Base-by-base conservation (phyloP, 2,797 vertebrate species). In the Chelmon rostratus region DNA sequence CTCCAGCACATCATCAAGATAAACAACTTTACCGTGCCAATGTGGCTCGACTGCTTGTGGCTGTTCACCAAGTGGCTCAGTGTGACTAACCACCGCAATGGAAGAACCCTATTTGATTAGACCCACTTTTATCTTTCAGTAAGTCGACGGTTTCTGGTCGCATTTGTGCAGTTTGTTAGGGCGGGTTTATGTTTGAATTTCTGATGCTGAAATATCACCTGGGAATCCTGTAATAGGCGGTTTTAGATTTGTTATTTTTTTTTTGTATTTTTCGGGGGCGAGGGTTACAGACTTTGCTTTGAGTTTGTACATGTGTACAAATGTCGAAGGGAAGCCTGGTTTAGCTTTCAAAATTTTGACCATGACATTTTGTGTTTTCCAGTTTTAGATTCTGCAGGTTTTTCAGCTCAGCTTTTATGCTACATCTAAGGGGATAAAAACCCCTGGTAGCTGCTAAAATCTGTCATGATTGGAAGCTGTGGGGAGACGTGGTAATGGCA, bases 111-210 rank as follows among this genome's bases (percentile, higher is more conserved):
- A 15, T 6, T 3, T 53, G 66, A 90, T 88, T 86, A 80, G 73
- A 42, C 33, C 59, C 58, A 66, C 73, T 75, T 83, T 85, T 65
- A 75, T 87, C 68, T 65, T 65, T 56, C 71, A 73, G 40, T 15
- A 5, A 13, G 40, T 42, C 40, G 2, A 42, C 40, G 46, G 44
- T 56, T 46, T 69, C n/a, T n/a, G 25, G 23, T 68, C 6, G 15
- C 18, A 46, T 18, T 46, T 6, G 19, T 15, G 18, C 18, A 46
- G 58, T 58, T 77, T 59, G 33, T 63, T 70, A 23, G 52, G 62
- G 31, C 73, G 56, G 21, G 44, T 56, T 78, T 47, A 12, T 46
- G 15, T 46, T 46, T 19, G 6, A 46, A 7, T 46, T 46, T 18
- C 44, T 6, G 44, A 46, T 46, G 44, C 18, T 46, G 16, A 46